Base-by-base conservation (phyloP, 2,797 vertebrate species). In the Myotis vivesi region DNA sequence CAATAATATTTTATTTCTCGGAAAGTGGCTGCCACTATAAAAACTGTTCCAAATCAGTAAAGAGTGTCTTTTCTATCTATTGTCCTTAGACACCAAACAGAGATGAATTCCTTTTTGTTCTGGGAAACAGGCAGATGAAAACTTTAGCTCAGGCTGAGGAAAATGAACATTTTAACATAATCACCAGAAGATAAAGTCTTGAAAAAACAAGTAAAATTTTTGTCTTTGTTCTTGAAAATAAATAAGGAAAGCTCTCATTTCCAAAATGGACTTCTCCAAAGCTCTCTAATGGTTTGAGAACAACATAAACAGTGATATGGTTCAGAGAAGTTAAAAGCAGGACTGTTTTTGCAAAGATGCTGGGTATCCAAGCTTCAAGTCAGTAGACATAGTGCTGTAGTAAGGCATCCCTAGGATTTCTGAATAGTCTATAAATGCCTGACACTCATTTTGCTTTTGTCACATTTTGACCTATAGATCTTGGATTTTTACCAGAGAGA, bases 361-460 rank as follows among this genome's bases (percentile, higher is more conserved):
- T 92, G 96, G 49, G 57, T 92, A 84, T 83, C 72, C 25, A 88
- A 94, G 16, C 36, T 89, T 91, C 88, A 76, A 69, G 41, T 81
- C 2, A 53, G 59, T 71, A 80, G 44, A 73, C 75, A n/a, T 0
- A 46, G 22, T 25, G 30, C 53, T 91, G 46, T 88, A 93, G 53
- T 41, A 86, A 88, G 82, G 46, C 79, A 87, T 41, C 51, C 28
- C 66, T 85, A 87, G 59, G 62, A 76, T 95, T 96, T 94, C 91
- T 95, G 94, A 95, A 96, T 87, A 79, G 59, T 77, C 87, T 97
- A 95, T 83, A 97, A 97, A 97, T 95, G 73, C 82, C 51, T 81
- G 95, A 64, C 49, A 90, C 8, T 46, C 13, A 13, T 46, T 46
- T 46, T 46, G 46, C 46, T 46, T 46, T 46, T 90, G 69, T 91